Base-by-base conservation (phyloP, 2,113 vertebrate species). In the Trichechus manatus region DNA sequence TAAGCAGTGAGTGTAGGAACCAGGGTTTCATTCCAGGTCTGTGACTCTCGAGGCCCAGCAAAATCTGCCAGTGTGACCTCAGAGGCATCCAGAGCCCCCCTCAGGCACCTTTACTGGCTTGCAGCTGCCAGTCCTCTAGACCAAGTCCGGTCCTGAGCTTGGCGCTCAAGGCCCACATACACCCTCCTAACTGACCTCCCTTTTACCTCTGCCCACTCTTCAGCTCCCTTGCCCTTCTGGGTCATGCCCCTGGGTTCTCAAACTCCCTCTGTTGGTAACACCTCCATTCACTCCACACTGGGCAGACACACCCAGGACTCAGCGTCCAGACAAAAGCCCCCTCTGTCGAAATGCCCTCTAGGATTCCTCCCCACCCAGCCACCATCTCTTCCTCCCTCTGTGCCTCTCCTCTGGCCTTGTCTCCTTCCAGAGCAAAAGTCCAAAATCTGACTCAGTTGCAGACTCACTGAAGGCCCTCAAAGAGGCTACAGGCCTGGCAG, bases 381-480 rank as follows among this genome's bases (percentile, higher is more conserved):
- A 33, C 15, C 23, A 56, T 1, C 39, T 33, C 13, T 0, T n/a
- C 7, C 11, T 7, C 5, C 1, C 31, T 23, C 8, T 0, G 3
- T 5, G 39, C 53, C 17, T 68, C 36, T 53, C 36, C 88, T 77
- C 66, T 25, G 61, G 39, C 31, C 61, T 74, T 19, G 9, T 59
- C n/a, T 2, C 27, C 36, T 61, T 36, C 59, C 72, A 23, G 6
- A 39, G 72, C 72, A 74, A 72, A 68, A 36, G 47, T 61, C 56
- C 47, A 87, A 77, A 80, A 75, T 4, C 36, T 4, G 1, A 66
- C 25, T 27, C 27, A 72, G 17, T 1, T 42, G 66, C 64, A 70
- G 72, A 20, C 33, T 33, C 66, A 22, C 20, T 5, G 20, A 61
- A 61, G 7, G 59, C 22, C 25, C 63, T 9, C 1, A 0, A 6